Conservation (phyloP, 2,888 invertebrate species). For the Cantharis rufa region DNA sequence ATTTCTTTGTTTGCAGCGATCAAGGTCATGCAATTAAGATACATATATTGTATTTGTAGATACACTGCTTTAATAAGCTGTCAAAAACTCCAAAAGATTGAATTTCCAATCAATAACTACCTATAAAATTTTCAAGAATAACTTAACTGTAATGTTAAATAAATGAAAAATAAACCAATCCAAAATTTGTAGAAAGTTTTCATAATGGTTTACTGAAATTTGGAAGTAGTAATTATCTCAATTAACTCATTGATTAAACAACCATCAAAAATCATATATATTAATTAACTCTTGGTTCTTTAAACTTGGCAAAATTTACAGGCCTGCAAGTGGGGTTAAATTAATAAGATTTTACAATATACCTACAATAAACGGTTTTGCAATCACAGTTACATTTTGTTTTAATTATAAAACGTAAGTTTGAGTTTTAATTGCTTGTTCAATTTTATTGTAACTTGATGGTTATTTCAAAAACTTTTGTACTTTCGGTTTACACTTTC, state of each 20-base stretch:
- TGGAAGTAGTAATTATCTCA: neutral
- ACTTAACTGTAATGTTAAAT: no score
- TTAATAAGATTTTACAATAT: constrained; percentile 10
- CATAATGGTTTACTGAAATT: neutral
- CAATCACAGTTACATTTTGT: constrained; percentile 11
- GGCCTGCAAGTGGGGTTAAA: neutral
- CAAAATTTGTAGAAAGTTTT: no score
- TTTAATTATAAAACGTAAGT: constrained; percentile 29
- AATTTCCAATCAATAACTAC: neutral
- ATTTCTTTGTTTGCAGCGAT: neutral
- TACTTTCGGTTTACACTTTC: constrained; percentile 15
- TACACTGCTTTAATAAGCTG: neutral
- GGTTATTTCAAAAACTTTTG: constrained; percentile 30
- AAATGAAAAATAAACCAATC: no score
- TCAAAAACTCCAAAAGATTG: neutral
- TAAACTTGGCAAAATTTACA: neutral
- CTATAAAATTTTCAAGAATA: no score
- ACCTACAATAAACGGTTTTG: constrained; percentile 12
- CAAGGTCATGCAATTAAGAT: neutral
- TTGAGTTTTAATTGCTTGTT: constrained; percentile 29
- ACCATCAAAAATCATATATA: neutral
- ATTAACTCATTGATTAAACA: neutral
- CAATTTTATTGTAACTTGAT: constrained; percentile 27
- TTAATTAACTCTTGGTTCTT: neutral
- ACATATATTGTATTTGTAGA: neutral